Conservation (phyloP, 2,888 invertebrate genomes). For the Troglohyphantes excavatus region DNA sequence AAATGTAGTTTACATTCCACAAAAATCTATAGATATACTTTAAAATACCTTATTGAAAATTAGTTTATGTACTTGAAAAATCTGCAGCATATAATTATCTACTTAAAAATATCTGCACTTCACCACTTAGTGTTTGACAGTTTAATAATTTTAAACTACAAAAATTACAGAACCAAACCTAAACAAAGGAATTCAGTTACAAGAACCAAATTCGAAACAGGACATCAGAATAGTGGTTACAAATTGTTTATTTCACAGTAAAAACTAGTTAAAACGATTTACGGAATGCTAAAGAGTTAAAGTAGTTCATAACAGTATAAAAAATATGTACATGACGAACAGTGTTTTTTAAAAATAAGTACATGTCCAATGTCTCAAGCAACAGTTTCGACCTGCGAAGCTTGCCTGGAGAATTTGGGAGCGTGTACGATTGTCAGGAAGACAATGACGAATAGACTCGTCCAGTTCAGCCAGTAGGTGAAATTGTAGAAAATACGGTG, state of each 20-base stretch:
- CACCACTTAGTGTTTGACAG: no score
- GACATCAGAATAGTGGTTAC: not conserved
- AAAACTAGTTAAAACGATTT: not conserved
- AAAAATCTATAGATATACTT: no score
- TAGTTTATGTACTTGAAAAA: no score
- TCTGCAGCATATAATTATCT: no score
- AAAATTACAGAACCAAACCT: no score
- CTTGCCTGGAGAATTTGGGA: not conserved
- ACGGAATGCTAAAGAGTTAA: not conserved
- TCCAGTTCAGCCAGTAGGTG: slow-evolving; percentile 47
- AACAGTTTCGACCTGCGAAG: not conserved
- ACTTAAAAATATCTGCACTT: no score
- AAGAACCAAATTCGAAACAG: no score
- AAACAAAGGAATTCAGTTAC: no score
- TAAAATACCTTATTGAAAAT: no score
- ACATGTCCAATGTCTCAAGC: not conserved
- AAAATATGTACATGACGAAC: not conserved
- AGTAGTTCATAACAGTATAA: not conserved
- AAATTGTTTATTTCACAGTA: not conserved
- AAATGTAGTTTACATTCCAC: no score
- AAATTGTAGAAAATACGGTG: slow-evolving; percentile 12
- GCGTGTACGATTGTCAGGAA: not conserved
- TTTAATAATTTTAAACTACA: no score
- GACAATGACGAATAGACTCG: not conserved
- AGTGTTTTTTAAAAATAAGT: not conserved